Conservation (phyloP, 2,888 invertebrate species). For the Penaeus monodon region DNA sequence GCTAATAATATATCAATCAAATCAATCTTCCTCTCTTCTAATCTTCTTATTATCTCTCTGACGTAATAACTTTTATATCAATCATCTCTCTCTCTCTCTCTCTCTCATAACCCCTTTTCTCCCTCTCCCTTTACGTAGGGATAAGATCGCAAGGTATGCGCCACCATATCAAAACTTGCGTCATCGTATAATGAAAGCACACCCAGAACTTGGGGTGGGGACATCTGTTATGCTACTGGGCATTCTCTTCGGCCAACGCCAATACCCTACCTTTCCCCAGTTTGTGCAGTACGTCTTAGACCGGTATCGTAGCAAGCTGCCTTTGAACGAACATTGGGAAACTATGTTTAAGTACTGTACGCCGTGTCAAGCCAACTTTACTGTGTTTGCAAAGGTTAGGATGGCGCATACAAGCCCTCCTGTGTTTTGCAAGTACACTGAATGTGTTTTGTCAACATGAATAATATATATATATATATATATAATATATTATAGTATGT, state of each 20-base stretch:
- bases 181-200: background rate
- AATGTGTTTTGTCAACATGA: background rate
- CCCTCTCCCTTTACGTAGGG: too few relatives aligned
- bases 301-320: background rate
- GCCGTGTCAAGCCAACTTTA: conserved; percentile 40
- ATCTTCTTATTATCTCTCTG: too few relatives aligned
- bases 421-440: background rate
- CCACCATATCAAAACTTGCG: too few relatives aligned
- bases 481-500: too few relatives aligned
- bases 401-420: background rate
- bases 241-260: background rate
- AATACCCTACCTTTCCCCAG: conserved; percentile 40
- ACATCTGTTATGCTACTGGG: background rate
- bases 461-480: background rate
- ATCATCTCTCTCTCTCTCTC: too few relatives aligned
- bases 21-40: too few relatives aligned
- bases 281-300: conserved; percentile 49
- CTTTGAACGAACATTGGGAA: conserved; percentile 42
- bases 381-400: conserved; percentile 46
- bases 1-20: too few relatives aligned
- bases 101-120: too few relatives aligned
- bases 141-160: too few relatives aligned
- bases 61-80: too few relatives aligned
- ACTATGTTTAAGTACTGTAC: conserved; percentile 38
- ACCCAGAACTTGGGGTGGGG: background rate